Base-by-base conservation (phyloP, 2,113 vertebrate species). In the Pleuronectes platessa region DNA sequence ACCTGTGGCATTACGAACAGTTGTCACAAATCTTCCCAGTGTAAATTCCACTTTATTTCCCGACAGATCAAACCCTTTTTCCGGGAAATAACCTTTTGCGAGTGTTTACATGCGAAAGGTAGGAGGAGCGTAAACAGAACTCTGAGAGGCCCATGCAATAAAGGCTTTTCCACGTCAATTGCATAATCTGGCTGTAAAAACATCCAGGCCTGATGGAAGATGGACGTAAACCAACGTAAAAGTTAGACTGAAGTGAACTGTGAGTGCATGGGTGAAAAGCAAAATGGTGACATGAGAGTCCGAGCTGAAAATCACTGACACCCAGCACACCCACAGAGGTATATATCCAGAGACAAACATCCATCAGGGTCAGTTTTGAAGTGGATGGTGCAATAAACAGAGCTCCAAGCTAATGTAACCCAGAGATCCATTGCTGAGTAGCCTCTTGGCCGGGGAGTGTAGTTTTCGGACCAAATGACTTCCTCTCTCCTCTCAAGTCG, bases 391-490 rank as follows among this genome's bases (percentile, higher is more conserved):
- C 61, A 55, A 80, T 90, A 86, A 91, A 86, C 87, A 87, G 61
- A 86, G 79, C 81, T 75, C 76, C 35, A 55, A 60, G 73, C 27
- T 88, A 86, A 88, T 86, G 85, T 82, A 88, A 81, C 79, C 72
- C 85, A 84, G 81, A 76, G 74, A 82, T 80, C 76, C 61, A 69
- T 61, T 49, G 61, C 61, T 72, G 70, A 79, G 80, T 71, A 67
- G 62, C 5, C 18, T 70, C 79, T 80, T 88, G 83, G 85, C 76
- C 69, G 7, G 31, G 79, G n/a, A 78, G 67, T 49, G 26, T 74
- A 65, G 70, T 68, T 79, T 75, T 79, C 61, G 42, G 49, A 79
- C 53, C 55, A 74, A 86, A 84, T 68, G 40, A 77, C 59, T 80
- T 72, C 76, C 76, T 68, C 63, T 23, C 26, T 76, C 51, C 47